phyloP scores from a whole-genome alignment of 1,140 invertebrate genomes.

The Goniozus legneri region DNA sequence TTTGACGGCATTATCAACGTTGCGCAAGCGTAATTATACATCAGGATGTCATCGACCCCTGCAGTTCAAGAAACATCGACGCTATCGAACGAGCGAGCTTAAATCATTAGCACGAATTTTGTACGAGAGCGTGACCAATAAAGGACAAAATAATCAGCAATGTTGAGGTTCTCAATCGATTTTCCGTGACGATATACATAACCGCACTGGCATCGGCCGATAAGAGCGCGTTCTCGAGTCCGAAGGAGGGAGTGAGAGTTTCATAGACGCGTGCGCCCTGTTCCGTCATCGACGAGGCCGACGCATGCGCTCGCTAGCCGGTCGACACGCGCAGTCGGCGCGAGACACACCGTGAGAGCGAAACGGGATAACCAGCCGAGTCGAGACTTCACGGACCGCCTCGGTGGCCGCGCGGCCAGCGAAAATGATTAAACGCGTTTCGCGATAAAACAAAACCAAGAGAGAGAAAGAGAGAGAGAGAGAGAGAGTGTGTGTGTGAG shows the following conservation, averaged over 20 bases:
- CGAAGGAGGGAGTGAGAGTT: neutral
- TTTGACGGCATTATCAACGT: no score
- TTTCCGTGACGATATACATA: no score
- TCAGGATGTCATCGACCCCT: no score
- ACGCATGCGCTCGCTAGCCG: neutral
- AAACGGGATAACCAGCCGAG: neutral
- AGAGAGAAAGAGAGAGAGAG: neutral
- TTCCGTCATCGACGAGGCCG: neutral
- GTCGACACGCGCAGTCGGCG: neutral
- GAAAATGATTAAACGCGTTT: neutral
- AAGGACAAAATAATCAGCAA: no score
- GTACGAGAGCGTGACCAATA: no score
- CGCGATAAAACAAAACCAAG: neutral
- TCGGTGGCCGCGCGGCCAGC: neutral
- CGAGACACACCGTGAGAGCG: neutral
- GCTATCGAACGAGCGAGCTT: no score
- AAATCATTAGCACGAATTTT: no score
- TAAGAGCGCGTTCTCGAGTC: no score
- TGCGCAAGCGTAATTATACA: no score
- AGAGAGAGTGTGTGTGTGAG: neutral
- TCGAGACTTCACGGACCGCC: neutral
- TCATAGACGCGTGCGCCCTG: constrained; percentile 2
- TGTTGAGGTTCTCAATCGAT: no score
- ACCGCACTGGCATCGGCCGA: no score
- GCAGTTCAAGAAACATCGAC: no score